Percentiles rank a stretch among this genome's conserved stretches.
These are phyloP conservation scores for Cephus spinipes DNA, from an alignment of 2,888 invertebrate species.

Conservation along the genomic window DNA sequence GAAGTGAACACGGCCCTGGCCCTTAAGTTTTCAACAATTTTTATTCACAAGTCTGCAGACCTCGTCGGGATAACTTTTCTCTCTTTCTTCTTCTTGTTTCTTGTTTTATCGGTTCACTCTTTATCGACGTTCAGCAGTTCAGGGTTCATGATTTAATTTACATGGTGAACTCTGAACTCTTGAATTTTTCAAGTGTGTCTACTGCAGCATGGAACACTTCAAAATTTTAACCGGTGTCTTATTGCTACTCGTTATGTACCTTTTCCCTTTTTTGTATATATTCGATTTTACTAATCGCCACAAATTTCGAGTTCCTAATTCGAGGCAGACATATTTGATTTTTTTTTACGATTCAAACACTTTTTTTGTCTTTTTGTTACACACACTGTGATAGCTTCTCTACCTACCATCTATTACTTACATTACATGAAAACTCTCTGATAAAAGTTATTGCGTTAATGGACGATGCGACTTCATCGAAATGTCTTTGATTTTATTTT, in stretches of 20 bases:
- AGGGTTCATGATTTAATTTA: not conserved
- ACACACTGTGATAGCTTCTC: constrained; percentile 8
- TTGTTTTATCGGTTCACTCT: constrained; percentile 12
- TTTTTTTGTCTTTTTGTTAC: not conserved
- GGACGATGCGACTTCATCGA: constrained; percentile 2
- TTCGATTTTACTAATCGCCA: too few relatives aligned
- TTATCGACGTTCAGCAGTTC: not conserved
- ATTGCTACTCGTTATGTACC: not conserved
- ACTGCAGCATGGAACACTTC: not conserved
- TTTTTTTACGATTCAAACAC: not conserved
- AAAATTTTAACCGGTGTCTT: not conserved
- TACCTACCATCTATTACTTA: not conserved
- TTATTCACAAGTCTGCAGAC: not conserved
- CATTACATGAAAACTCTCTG: not conserved
- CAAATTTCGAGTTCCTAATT: not conserved
- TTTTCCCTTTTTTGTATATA: not conserved
- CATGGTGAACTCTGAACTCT: not conserved
- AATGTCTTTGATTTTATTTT: not conserved
- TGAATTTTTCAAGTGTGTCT: not conserved
- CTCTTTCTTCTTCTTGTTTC: constrained; percentile 22
- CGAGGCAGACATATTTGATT: not conserved
- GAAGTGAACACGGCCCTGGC: constrained; percentile 42
- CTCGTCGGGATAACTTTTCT: constrained; percentile 12
- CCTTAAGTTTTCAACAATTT: not conserved
- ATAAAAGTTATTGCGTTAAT: not conserved